A percentile compares a stretch with the other conserved stretches of the same genome.
phyloP scores from a whole-genome alignment of 2,888 invertebrate species.

The Pammene aurita region DNA sequence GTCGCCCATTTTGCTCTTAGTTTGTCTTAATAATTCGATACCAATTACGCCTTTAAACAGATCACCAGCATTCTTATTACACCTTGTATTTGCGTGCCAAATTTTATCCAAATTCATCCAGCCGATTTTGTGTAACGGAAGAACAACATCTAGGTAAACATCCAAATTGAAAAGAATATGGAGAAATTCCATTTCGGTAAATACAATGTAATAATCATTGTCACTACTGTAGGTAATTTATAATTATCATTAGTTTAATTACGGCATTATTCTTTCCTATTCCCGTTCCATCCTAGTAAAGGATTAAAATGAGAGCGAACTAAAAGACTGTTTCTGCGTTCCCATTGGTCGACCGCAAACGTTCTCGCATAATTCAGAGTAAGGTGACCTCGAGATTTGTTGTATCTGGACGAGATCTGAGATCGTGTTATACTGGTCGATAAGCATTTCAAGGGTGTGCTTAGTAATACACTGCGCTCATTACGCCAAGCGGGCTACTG shows the following conservation, averaged over 20 bases:
- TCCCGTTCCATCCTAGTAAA: slow-evolving; percentile 7
- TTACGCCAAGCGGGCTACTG: slow-evolving; percentile 35
- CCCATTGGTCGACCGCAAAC: not conserved
- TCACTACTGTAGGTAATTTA: not conserved
- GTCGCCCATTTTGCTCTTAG: too few relatives aligned
- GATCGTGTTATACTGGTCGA: not conserved
- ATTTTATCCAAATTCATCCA: too few relatives aligned
- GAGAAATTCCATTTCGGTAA: too few relatives aligned
- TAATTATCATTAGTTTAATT: slow-evolving; percentile 19
- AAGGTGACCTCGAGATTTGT: not conserved
- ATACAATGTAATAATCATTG: too few relatives aligned
- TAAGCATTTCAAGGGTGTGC: not conserved
- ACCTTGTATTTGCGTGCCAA: too few relatives aligned
- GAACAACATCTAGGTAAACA: too few relatives aligned
- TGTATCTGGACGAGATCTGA: not conserved
- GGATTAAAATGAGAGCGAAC: slow-evolving; percentile 23
- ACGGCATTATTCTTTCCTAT: slow-evolving; percentile 6
- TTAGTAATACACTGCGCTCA: slow-evolving; percentile 20
- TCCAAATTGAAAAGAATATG: too few relatives aligned
- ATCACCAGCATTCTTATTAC: too few relatives aligned
- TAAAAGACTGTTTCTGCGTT: slow-evolving; percentile 1
- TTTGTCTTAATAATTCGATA: too few relatives aligned
- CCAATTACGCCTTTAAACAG: too few relatives aligned
- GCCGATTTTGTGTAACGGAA: too few relatives aligned
- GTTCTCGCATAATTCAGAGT: not conserved